phyloP scores from a whole-genome alignment of 2,888 invertebrate species.

The Caenorhabditis sp. region DNA sequence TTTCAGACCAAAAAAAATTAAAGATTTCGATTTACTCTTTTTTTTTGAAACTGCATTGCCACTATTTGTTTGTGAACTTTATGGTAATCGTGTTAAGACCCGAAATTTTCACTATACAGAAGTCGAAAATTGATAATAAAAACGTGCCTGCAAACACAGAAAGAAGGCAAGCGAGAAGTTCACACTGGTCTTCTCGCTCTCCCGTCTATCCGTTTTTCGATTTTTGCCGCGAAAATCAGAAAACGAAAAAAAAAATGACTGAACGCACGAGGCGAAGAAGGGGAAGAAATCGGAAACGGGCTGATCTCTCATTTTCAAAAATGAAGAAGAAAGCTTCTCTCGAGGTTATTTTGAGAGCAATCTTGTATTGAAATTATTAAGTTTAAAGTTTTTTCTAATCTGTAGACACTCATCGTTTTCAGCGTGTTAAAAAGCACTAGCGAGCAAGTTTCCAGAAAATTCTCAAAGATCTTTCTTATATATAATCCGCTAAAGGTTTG shows the following conservation, averaged over 20 bases:
- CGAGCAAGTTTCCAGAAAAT: no score
- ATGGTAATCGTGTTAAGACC: no score
- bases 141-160: no score
- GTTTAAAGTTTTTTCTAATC: no score
- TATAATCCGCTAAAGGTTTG: no score
- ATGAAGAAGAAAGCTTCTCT: background rate
- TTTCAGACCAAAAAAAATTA: no score
- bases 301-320: background rate
- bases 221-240: slow-evolving; percentile 11
- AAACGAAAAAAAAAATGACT: slow-evolving; percentile 18
- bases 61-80: background rate
- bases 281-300: background rate
- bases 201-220: slow-evolving; percentile 29
- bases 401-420: no score
- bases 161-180: background rate
- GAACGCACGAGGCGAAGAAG: background rate
- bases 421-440: no score
- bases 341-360: background rate
- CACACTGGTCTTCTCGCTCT: background rate
- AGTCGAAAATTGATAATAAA: slow-evolving; percentile 4
- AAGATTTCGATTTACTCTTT: no score
- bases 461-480: no score
- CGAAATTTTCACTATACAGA: background rate
- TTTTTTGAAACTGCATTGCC: no score
- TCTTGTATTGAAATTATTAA: no score